These are phyloP conservation scores for Caranx ignobilis DNA, from an alignment of 2,113 vertebrate genomes.

Conservation along the genomic window DNA sequence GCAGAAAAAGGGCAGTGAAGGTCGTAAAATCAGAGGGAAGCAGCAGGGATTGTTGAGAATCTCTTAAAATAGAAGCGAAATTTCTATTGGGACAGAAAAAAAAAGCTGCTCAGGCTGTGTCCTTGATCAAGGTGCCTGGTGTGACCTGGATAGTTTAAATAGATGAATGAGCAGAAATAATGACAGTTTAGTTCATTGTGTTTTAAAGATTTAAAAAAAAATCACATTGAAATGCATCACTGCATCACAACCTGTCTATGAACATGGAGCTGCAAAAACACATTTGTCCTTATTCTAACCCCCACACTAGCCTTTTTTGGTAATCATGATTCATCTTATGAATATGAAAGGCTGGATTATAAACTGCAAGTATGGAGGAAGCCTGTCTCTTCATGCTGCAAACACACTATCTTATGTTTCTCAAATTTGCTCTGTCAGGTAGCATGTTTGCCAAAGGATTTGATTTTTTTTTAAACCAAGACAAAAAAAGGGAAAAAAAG, in stretches of 20 bases:
- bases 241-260: neutral
- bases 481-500: conserved; percentile 35
- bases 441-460: conserved; percentile 39
- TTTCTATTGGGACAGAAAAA: conserved; percentile 12
- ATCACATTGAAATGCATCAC: conserved; percentile 6
- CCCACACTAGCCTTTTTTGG: conserved; percentile 9
- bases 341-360: conserved; percentile 26
- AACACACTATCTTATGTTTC: conserved; percentile 14
- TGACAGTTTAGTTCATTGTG: neutral
- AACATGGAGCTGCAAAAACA: neutral
- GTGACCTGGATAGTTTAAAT: conserved; percentile 24
- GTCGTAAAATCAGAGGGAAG: neutral
- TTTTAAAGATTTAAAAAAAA: neutral
- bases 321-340: conserved; percentile 18
- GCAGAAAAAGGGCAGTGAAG: conserved; percentile 27
- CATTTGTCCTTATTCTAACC: conserved; percentile 33
- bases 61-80: conserved; percentile 27
- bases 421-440: conserved; percentile 50
- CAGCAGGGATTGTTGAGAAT: conserved; percentile 13
- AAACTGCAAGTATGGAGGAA: conserved; percentile 4
- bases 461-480: conserved; percentile 62
- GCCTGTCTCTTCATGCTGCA: neutral
- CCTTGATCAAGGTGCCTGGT: conserved; percentile 42
- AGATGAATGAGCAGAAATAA: conserved; percentile 6
- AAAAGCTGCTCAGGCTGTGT: neutral